These are phyloP conservation scores for Mesembrinibis cayennensis DNA, from an alignment of 2,113 vertebrate genomes.

Conservation along the genomic window DNA sequence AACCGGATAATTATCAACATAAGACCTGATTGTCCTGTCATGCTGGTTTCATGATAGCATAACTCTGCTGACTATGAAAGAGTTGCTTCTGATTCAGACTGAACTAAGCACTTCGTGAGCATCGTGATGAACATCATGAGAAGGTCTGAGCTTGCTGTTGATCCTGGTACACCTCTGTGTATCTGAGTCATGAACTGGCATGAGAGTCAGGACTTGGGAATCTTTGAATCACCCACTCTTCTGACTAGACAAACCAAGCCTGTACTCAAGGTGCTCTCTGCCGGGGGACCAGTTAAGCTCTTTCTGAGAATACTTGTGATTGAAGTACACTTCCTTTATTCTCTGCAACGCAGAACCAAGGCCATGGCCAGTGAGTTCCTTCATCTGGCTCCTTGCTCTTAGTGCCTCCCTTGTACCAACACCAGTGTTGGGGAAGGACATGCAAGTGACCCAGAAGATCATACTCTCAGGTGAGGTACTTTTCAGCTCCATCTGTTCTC, in stretches of 20 bases:
- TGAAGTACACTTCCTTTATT: background rate
- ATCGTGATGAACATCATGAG: background rate
- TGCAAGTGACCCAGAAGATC: background rate
- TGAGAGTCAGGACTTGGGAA: background rate
- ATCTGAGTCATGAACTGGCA: conserved; percentile 15
- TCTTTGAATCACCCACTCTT: background rate
- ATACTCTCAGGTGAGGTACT: background rate
- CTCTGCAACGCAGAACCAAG: background rate
- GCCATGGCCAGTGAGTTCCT: background rate
- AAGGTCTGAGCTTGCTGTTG: conserved; percentile 16
- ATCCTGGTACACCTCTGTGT: background rate
- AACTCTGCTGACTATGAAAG: conserved; percentile 39
- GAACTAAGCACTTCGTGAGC: background rate
- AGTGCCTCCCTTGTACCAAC: background rate
- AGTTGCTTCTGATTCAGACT: conserved; percentile 55
- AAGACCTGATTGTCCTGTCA: conserved; percentile 20
- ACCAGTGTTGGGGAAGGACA: background rate
- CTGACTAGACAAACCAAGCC: background rate
- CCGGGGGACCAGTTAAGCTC: background rate
- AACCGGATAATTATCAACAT: background rate
- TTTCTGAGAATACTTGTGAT: background rate
- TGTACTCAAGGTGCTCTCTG: background rate
- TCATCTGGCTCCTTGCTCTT: background rate
- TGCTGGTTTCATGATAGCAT: background rate
- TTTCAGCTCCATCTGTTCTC: background rate